Percentiles rank a stretch among this genome's conserved stretches.
Evolutionary conservation across 64 coral and sea anemone genomes (phyloP).

Genomic region (Montipora cactus): DNA sequence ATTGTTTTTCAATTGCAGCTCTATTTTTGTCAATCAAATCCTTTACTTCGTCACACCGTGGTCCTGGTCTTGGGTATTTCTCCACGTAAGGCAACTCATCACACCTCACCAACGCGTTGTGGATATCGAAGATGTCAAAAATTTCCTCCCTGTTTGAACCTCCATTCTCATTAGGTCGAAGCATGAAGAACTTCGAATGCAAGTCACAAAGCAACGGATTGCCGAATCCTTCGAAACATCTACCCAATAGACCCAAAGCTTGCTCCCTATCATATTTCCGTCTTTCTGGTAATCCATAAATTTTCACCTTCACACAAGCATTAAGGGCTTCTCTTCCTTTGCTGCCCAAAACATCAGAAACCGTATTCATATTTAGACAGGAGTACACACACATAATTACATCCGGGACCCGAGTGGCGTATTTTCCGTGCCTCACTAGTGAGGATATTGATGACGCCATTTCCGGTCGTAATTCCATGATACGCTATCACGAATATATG

Average conservation of each 20-base stretch:
- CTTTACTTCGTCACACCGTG: not conserved
- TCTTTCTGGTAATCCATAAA: not conserved
- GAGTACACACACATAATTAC: too few relatives aligned
- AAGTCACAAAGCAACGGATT: too few relatives aligned
- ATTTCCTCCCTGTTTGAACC: too few relatives aligned
- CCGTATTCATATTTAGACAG: not conserved
- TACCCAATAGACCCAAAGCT: not conserved
- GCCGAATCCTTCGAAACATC: not conserved
- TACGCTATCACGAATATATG: too few relatives aligned
- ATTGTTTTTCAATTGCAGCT: not conserved
- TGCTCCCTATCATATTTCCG: not conserved
- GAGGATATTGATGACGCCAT: too few relatives aligned
- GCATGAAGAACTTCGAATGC: not conserved
- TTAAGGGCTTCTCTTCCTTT: not conserved
- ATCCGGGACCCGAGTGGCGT: too few relatives aligned
- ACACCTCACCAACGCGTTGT: not conserved
- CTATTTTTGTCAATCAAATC: not conserved
- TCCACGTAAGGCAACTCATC: not conserved
- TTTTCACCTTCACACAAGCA: slow-evolving; percentile 21
- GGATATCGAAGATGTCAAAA: not conserved
- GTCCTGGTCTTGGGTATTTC: not conserved
- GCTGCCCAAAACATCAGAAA: slow-evolving; percentile 1
- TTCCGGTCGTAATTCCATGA: too few relatives aligned
- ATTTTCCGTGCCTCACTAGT: too few relatives aligned
- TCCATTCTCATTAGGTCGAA: not conserved